Evolutionary conservation across 2,888 invertebrate species (phyloP), one percentile per base, ranked within the genome.

Genomic region (Pammene aurita): DNA sequence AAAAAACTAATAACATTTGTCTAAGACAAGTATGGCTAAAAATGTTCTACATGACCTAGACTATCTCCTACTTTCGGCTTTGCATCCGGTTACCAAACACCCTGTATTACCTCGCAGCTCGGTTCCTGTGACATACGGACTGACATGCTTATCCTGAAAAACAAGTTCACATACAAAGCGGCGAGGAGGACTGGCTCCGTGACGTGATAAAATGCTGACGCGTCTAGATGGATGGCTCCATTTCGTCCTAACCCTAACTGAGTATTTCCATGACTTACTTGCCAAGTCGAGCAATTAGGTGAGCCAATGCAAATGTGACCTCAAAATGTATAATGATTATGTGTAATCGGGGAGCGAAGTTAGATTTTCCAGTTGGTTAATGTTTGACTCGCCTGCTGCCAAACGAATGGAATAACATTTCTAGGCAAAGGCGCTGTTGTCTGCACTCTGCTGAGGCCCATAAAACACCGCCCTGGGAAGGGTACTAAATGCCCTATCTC

Each of bases 401-500:
- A 0, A 26, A 11, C 26, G 50, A 26, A 50, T 34, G n/a, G 52
- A 34, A 52, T 52, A 34, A 34, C 34, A 34, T 52, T 18, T 10
- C 26, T 26, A 18, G n/a, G 52, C 34, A 52, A 44, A 58, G 42
- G 26, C 46, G 62, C 57, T 63, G 67, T 68, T 42, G 50, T 48
- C 48, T 16, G n/a, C n/a, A n/a, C n/a, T n/a, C n/a, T n/a, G 48
- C 34, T 13, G 42, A 50, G 62, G 58, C 38, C 68, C 64, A 69
- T 69, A 69, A 69, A 69, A 13, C 50, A 64, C 64, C 44, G 44
- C 13, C 56, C 44, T 44, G 35, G 56, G 13, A 50, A 48, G 58
- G 44, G 64, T 64, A 64, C 64, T 69, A 69, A 69, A 64, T 52
- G 64, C 64, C 58, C 54, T 46, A 54, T 54, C 58, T 69, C 68